Evolutionary conservation across 2,797 vertebrate species (phyloP).

Genomic region (Lophotriccus pileatus): DNA sequence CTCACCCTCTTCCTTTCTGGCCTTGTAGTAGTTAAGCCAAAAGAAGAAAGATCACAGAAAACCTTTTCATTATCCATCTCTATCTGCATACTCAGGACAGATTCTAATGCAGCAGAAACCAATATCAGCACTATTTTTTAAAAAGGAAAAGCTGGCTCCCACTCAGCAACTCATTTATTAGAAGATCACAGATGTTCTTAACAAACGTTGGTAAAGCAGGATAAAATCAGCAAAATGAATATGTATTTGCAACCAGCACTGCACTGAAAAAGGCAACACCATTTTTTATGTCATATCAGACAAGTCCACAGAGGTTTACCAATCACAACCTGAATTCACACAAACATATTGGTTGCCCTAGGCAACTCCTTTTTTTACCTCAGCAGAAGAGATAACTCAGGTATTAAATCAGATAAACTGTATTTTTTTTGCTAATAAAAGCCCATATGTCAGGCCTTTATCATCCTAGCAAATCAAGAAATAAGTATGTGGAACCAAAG

Average conservation of each 20-base stretch:
- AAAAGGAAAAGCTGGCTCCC: neutral
- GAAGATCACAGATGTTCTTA: slow-evolving; percentile 1
- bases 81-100: neutral
- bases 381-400: neutral
- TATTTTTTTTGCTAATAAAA: neutral
- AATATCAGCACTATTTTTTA: neutral
- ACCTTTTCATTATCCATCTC: neutral
- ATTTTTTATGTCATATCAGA: neutral
- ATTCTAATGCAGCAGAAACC: neutral
- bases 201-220: neutral
- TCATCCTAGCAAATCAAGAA: neutral
- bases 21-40: neutral
- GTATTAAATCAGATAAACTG: slow-evolving; percentile 27
- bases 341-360: slow-evolving; percentile 2
- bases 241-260: neutral
- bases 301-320: neutral
- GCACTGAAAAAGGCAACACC: neutral
- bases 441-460: neutral
- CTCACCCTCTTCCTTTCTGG: neutral
- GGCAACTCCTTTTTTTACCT: neutral
- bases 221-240: slow-evolving; percentile 18
- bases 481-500: neutral
- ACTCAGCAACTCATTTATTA: neutral
- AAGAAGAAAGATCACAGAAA: neutral
- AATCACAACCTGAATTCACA: neutral